A percentile compares a stretch with the other conserved stretches of the same genome.
Evolutionary conservation across 2,888 invertebrate genomes (phyloP).

Genomic region (Seira ritae): DNA sequence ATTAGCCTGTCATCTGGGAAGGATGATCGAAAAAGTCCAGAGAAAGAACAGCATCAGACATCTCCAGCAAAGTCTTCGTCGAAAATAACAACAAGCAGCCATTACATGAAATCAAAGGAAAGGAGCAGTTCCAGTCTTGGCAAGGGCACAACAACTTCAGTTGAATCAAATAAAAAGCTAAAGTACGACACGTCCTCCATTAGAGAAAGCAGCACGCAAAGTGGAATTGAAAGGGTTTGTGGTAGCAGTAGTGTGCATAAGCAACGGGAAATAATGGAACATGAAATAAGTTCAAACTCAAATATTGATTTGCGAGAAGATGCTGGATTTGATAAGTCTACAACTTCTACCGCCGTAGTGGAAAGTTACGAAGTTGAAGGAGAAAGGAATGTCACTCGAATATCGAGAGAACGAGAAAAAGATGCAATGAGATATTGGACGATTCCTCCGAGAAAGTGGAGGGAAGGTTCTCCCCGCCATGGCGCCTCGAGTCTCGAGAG

Average conservation of each 20-base stretch:
- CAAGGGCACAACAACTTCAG: too few species aligned
- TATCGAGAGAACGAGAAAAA: constrained; percentile 28
- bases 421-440: constrained; percentile 58
- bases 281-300: constrained; percentile 53
- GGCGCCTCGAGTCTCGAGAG: constrained; percentile 76
- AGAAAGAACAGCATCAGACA: constrained; percentile 57
- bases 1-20: constrained; percentile 63
- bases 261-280: constrained; percentile 10
- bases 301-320: constrained; percentile 57
- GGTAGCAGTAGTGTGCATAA: neutral
- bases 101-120: constrained; percentile 45
- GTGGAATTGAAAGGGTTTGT: constrained; percentile 4
- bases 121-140: neutral
- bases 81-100: constrained; percentile 28
- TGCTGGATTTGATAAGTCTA: constrained; percentile 34
- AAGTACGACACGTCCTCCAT: constrained; percentile 28
- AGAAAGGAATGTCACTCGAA: constrained; percentile 30
- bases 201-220: constrained; percentile 32
- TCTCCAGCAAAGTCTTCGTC: neutral
- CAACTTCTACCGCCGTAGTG: neutral
- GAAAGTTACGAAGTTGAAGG: constrained; percentile 17
- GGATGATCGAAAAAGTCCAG: constrained; percentile 65
- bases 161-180: constrained; percentile 19
- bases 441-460: constrained; percentile 61
- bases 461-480: constrained; percentile 67